Conservation (phyloP, 2,113 vertebrate genomes). For the Phoenicopterus ruber region DNA sequence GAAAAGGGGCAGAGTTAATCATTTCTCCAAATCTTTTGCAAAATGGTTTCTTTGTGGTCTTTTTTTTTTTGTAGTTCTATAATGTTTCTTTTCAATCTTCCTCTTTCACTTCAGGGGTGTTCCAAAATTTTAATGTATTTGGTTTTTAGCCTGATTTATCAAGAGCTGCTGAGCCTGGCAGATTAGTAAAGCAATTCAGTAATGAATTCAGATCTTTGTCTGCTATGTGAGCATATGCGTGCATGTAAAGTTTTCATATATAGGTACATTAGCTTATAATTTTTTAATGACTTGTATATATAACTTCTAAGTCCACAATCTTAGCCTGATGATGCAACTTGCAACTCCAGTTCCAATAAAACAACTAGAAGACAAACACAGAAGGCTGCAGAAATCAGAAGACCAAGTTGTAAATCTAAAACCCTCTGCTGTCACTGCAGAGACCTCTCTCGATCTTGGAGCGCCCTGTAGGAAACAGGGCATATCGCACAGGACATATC, state of each 20-base stretch:
- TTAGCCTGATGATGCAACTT: neutral
- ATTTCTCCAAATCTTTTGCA: slow-evolving; percentile 40
- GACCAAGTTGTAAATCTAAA: neutral
- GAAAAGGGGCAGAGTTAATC: neutral
- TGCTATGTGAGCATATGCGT: neutral
- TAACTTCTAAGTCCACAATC: neutral
- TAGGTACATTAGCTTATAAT: neutral
- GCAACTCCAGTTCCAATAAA: neutral
- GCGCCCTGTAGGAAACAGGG: neutral
- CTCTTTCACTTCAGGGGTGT: neutral
- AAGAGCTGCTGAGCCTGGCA: neutral
- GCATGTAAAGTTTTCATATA: neutral
- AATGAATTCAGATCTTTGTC: neutral
- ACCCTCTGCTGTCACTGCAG: neutral
- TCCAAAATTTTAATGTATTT: neutral
- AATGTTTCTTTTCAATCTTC: neutral
- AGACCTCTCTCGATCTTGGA: neutral
- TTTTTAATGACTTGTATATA: neutral
- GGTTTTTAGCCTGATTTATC: neutral
- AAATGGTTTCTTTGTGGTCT: slow-evolving; percentile 25
- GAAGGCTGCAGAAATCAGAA: neutral
- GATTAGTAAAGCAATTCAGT: neutral
- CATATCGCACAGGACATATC: neutral
- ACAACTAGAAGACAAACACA: neutral
- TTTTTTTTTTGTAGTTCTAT: neutral